Conservation (phyloP, 2,888 invertebrate species). For the Dryocosmus kuriphilus region DNA sequence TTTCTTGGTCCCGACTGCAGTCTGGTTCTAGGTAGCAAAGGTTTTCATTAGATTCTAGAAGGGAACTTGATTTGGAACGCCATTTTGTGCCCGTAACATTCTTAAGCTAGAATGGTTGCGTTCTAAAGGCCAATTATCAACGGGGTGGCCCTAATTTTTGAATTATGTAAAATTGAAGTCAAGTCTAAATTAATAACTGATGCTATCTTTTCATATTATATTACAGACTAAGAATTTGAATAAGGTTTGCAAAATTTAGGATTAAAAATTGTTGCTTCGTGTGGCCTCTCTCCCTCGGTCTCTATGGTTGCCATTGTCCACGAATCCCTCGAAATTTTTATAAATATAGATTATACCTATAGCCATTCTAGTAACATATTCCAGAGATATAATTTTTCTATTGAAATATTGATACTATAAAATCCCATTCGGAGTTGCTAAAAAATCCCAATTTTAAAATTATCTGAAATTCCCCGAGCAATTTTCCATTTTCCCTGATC, state of each 20-base stretch:
- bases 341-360: no score
- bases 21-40: constrained; percentile 16
- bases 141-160: neutral
- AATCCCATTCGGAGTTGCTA: no score
- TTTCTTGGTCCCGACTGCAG: constrained; percentile 26
- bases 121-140: neutral
- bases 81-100: constrained; percentile 20
- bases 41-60: neutral
- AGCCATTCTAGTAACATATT: no score
- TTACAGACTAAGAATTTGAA: neutral
- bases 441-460: no score
- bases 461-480: no score
- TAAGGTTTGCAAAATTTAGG: neutral
- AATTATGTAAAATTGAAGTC: neutral
- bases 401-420: no score
- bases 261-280: neutral
- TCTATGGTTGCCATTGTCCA: no score
- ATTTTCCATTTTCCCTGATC: no score
- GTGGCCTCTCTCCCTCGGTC: no score
- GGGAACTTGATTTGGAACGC: neutral
- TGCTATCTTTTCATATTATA: neutral
- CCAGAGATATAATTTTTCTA: no score
- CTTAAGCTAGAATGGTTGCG: neutral
- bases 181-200: neutral
- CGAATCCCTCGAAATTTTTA: no score